These are phyloP conservation scores for Cryptocephalus moraei DNA, from an alignment of 2,888 invertebrate genomes.

Conservation along the genomic window DNA sequence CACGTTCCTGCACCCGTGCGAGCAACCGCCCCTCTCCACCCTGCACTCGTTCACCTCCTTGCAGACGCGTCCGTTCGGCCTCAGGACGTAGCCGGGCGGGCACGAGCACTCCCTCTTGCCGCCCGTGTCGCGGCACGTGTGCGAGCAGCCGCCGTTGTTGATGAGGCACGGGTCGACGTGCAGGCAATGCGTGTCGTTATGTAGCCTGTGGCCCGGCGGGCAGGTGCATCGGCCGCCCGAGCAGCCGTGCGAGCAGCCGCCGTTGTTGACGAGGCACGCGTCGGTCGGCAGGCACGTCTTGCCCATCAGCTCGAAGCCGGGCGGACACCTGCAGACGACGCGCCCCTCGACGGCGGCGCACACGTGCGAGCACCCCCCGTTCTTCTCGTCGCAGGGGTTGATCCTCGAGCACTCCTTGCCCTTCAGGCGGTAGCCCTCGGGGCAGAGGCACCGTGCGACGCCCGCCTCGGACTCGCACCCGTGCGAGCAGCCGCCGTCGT, in stretches of 20 bases:
- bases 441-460: conserved; percentile 37
- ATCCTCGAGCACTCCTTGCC: conserved; percentile 22
- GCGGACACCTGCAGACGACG: conserved; percentile 42
- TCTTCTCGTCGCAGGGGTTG: conserved; percentile 30
- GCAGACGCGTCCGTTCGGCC: conserved; percentile 37
- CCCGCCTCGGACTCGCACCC: conserved; percentile 36
- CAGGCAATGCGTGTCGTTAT: conserved; percentile 33
- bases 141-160: conserved; percentile 40
- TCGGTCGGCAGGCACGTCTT: conserved; percentile 34
- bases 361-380: conserved; percentile 41
- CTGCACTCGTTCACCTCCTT: conserved; percentile 49
- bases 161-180: conserved; percentile 34
- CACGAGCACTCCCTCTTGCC: conserved; percentile 44
- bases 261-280: conserved; percentile 35
- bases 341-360: conserved; percentile 42
- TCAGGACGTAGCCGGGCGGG: conserved; percentile 39
- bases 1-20: conserved; percentile 48
- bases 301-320: conserved; percentile 28
- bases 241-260: conserved; percentile 46
- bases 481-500: conserved; percentile 51
- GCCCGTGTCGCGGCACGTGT: conserved; percentile 35
- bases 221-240: conserved; percentile 43
- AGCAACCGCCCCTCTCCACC: conserved; percentile 49
- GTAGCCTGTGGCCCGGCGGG: conserved; percentile 23
- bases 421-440: conserved; percentile 30